A percentile compares a stretch with the other conserved stretches of the same genome.
Conservation (phyloP, 2,888 invertebrate genomes). For the Rhogogaster chlorosoma region DNA sequence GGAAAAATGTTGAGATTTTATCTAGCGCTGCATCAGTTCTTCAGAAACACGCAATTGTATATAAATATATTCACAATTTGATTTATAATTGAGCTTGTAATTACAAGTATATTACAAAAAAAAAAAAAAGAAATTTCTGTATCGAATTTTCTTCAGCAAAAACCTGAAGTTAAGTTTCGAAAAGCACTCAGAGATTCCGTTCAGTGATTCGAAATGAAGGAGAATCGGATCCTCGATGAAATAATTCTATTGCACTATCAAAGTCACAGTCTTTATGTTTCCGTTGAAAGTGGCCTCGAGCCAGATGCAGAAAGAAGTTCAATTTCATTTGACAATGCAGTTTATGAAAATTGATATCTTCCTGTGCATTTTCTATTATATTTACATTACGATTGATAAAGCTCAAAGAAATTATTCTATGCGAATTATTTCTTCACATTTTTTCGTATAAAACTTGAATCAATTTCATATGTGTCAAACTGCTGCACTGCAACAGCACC, state of each 20-base stretch:
- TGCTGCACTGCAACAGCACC: neutral
- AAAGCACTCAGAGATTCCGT: neutral
- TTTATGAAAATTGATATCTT: neutral
- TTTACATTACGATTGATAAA: neutral
- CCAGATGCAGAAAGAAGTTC: neutral
- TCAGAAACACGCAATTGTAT: neutral
- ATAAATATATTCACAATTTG: neutral
- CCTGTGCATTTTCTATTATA: neutral
- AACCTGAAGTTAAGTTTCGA: neutral
- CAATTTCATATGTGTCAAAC: neutral
- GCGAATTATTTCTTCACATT: neutral
- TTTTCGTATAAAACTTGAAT: neutral
- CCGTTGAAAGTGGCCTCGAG: neutral
- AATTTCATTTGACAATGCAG: neutral
- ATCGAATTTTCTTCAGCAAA: neutral
- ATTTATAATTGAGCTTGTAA: neutral
- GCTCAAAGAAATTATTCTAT: neutral
- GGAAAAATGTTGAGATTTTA: neutral
- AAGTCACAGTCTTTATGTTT: neutral
- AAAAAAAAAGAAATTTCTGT: neutral
- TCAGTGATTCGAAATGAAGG: neutral
- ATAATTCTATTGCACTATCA: neutral
- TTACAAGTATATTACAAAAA: neutral
- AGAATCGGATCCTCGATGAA: neutral
- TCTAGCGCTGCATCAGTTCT: neutral